Percentiles rank a stretch among this genome's conserved stretches.
Evolutionary conservation across 1,140 invertebrate genomes (phyloP).

Genomic region (Spodoptera frugiperda): DNA sequence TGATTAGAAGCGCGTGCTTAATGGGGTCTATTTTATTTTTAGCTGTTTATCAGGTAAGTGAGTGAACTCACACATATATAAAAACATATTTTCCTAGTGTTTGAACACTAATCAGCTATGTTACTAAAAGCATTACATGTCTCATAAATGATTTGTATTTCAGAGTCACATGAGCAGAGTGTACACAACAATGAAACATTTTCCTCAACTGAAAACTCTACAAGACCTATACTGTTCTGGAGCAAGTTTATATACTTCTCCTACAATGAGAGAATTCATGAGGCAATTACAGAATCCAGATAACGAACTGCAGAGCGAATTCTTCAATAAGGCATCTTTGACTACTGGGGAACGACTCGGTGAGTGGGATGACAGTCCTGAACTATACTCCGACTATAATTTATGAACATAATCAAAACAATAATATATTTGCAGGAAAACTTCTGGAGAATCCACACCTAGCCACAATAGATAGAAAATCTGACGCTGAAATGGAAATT

Average conservation of each 20-base stretch:
- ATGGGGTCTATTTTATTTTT: constrained; percentile 46
- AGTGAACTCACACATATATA: not conserved
- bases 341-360: not conserved
- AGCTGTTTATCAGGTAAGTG: constrained; percentile 52
- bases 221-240: constrained; percentile 35
- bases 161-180: constrained; percentile 58
- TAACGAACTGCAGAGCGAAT: not conserved
- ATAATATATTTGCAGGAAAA: constrained; percentile 20
- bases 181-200: constrained; percentile 54
- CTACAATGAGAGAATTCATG: constrained; percentile 41
- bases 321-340: not conserved
- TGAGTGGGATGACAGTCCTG: not conserved
- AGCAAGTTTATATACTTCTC: constrained; percentile 42
- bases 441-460: constrained; percentile 16
- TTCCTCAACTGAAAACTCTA: constrained; percentile 43
- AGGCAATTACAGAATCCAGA: constrained; percentile 23
- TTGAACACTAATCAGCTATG: no score
- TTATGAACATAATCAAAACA: no score
- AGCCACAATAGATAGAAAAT: constrained; percentile 46
- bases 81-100: no score
- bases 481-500: constrained; percentile 46
- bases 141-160: constrained; percentile 8
- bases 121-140: no score
- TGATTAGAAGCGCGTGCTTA: constrained; percentile 45
- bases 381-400: no score